Percentiles rank a stretch among this genome's conserved stretches.
phyloP scores from a whole-genome alignment of 2,888 invertebrate genomes.

The Cephus rjabovi region DNA sequence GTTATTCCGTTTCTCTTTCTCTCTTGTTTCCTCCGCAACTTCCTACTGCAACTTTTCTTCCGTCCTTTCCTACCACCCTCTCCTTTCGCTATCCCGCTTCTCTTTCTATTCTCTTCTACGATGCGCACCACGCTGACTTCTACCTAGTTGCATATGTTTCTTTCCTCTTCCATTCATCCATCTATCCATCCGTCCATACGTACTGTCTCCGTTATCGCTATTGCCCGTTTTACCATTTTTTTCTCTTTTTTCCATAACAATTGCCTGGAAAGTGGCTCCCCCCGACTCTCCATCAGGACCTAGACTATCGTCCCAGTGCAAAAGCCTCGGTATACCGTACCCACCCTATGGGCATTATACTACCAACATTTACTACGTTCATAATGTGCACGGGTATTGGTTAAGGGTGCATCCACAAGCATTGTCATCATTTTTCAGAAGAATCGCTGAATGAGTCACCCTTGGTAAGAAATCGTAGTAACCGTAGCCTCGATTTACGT shows the following conservation, averaged over 20 bases:
- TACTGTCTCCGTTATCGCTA: slow-evolving; percentile 43
- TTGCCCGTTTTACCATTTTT: slow-evolving; percentile 40
- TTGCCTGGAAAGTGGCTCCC: slow-evolving; percentile 49
- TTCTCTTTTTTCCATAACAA: slow-evolving; percentile 42
- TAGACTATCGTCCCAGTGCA: not conserved
- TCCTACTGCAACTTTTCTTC: not conserved
- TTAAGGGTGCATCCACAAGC: not conserved
- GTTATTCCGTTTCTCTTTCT: not conserved
- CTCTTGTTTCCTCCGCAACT: not conserved
- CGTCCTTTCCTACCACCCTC: not conserved
- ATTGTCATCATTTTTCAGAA: not conserved
- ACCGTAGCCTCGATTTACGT: not conserved
- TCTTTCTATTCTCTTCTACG: slow-evolving; percentile 8
- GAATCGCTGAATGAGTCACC: not conserved
- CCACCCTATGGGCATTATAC: not conserved
- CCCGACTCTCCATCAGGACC: not conserved
- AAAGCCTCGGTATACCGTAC: not conserved
- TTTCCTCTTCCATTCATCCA: slow-evolving; percentile 25
- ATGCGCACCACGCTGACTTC: slow-evolving; percentile 7
- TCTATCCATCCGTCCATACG: slow-evolving; percentile 28
- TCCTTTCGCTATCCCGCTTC: not conserved
- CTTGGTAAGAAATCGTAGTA: not conserved
- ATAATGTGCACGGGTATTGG: not conserved
- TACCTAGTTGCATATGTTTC: slow-evolving; percentile 11
- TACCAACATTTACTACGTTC: not conserved